These are phyloP conservation scores for Hylaeus volcanicus DNA, from an alignment of 1,140 invertebrate genomes.

Conservation along the genomic window DNA sequence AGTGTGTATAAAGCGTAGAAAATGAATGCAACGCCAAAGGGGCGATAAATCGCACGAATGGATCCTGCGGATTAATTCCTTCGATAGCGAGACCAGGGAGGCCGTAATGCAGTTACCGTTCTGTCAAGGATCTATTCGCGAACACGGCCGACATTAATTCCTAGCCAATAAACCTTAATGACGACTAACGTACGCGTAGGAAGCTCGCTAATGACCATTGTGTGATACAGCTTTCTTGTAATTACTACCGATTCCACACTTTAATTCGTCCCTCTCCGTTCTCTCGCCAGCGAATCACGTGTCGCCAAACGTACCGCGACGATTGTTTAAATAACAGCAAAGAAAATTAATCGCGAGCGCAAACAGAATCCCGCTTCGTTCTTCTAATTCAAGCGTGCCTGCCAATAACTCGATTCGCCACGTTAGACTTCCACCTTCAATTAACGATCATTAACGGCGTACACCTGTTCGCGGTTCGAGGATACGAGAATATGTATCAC, in stretches of 20 bases:
- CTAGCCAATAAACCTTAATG: slow-evolving; percentile 50
- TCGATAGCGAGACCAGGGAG: slow-evolving; percentile 13
- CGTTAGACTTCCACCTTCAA: neutral
- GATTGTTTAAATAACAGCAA: slow-evolving; percentile 4
- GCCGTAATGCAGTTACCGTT: slow-evolving; percentile 35
- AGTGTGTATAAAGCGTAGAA: neutral
- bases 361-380: neutral
- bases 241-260: slow-evolving; percentile 32
- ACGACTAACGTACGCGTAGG: slow-evolving; percentile 40
- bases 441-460: slow-evolving; percentile 8
- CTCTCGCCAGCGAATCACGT: too few relatives aligned
- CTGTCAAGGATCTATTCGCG: slow-evolving; percentile 29
- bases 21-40: slow-evolving; percentile 25
- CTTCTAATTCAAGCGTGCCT: neutral
- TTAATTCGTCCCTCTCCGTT: neutral
- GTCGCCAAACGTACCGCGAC: neutral
- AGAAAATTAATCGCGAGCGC: slow-evolving; percentile 1
- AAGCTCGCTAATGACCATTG: slow-evolving; percentile 33
- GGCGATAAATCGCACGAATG: slow-evolving; percentile 37
- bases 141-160: slow-evolving; percentile 44
- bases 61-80: slow-evolving; percentile 47
- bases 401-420: neutral
- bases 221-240: slow-evolving; percentile 43
- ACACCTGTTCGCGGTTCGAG: slow-evolving; percentile 5
- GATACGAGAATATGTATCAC: slow-evolving; percentile 10